A percentile compares a stretch with the other conserved stretches of the same genome.
phyloP scores from a whole-genome alignment of 2,888 invertebrate species.

The Ptilodon capucinus region DNA sequence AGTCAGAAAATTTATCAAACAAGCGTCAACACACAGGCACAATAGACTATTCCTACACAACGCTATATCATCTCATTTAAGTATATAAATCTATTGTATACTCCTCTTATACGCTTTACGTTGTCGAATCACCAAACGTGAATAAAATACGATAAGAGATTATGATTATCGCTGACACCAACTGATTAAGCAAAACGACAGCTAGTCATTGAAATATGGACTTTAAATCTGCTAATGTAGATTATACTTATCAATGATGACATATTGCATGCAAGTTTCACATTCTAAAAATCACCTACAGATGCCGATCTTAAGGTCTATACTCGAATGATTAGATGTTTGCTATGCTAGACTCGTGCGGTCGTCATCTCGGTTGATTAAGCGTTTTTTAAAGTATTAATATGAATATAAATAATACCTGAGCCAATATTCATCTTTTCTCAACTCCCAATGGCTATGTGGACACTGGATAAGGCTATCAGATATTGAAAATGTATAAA shows the following conservation, averaged over 20 bases:
- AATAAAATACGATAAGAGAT: constrained; percentile 15
- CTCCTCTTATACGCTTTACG: constrained; percentile 43
- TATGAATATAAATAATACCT: constrained; percentile 28
- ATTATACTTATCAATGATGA: background rate
- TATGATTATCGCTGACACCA: constrained; percentile 1
- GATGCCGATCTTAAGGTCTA: too few species aligned
- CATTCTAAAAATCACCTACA: too few species aligned
- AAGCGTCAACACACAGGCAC: constrained; percentile 55
- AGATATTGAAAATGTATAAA: constrained; percentile 12
- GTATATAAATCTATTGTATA: constrained; percentile 26
- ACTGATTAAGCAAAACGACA: too few species aligned
- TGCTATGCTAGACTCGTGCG: too few species aligned
- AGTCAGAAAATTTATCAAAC: constrained; percentile 22
- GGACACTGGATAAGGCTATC: constrained; percentile 7
- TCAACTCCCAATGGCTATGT: constrained; percentile 21
- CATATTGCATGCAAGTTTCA: too few species aligned
- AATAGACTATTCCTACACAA: constrained; percentile 46
- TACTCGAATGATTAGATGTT: too few species aligned
- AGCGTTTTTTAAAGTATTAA: constrained; percentile 29
- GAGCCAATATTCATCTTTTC: constrained; percentile 23
- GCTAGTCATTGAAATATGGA: background rate
- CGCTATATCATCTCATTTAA: constrained; percentile 29
- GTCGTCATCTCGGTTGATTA: constrained; percentile 18
- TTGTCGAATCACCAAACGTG: constrained; percentile 67
- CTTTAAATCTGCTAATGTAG: background rate